phyloP scores from a whole-genome alignment of 2,888 invertebrate genomes.

The Pasiphila rectangulata region DNA sequence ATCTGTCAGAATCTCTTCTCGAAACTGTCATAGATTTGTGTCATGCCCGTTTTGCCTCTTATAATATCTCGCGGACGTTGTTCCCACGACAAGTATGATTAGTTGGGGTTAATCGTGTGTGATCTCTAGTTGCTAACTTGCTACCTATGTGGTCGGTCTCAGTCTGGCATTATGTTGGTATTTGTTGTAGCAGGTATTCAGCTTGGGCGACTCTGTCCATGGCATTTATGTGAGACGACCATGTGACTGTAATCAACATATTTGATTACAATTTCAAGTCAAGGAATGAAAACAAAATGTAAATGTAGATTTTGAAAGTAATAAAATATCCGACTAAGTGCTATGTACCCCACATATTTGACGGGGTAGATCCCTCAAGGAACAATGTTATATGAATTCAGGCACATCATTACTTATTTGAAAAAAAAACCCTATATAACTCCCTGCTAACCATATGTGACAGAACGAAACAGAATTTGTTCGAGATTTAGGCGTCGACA shows the following conservation, averaged over 20 bases:
- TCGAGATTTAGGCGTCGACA: no score
- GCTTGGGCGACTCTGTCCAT: not conserved
- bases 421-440: no score
- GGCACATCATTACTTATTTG: no score
- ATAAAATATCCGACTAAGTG: no score
- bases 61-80: no score
- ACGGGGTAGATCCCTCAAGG: no score
- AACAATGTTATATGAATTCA: no score
- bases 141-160: not conserved
- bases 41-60: no score
- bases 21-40: not conserved
- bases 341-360: no score
- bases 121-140: constrained; percentile 3
- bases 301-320: not conserved
- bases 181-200: not conserved
- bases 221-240: not conserved
- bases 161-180: not conserved
- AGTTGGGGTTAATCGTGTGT: constrained; percentile 14
- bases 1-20: no score
- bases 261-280: not conserved
- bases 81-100: constrained; percentile 15
- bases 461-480: no score
- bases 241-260: not conserved
- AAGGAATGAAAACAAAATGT: not conserved
- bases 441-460: no score